phyloP scores from a whole-genome alignment of 1,140 invertebrate genomes.

The Meloidogyne exigua region DNA sequence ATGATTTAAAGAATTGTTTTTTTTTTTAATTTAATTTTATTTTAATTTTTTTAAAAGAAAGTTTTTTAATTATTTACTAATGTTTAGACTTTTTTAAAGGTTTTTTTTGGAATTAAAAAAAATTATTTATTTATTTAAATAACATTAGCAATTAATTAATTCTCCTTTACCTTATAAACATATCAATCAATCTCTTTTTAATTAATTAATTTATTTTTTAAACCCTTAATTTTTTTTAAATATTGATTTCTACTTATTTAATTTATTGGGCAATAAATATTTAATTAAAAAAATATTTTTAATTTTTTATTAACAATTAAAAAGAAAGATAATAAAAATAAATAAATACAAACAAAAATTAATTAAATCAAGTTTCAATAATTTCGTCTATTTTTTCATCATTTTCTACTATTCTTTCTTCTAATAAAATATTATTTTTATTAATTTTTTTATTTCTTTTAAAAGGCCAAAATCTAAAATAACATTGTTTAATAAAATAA shows the following conservation, averaged over 20 bases:
- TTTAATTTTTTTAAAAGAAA: not conserved
- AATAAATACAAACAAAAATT: not conserved
- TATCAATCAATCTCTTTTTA: too few relatives aligned
- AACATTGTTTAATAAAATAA: conserved; percentile 3
- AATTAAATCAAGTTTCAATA: not conserved
- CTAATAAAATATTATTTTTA: not conserved
- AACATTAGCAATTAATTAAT: too few relatives aligned
- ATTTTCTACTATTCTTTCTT: not conserved
- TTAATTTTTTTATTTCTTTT: not conserved
- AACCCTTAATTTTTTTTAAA: too few relatives aligned
- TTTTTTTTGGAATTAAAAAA: too few relatives aligned
- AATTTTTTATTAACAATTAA: not conserved
- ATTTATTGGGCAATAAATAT: too few relatives aligned
- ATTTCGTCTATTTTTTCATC: not conserved
- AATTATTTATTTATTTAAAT: too few relatives aligned
- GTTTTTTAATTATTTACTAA: too few relatives aligned
- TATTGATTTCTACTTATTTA: too few relatives aligned
- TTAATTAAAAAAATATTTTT: not conserved
- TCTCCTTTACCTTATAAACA: too few relatives aligned
- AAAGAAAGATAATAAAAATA: not conserved
- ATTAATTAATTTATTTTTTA: too few relatives aligned
- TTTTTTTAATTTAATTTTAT: conserved; percentile 2
- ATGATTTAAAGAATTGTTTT: not conserved
- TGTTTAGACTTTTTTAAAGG: too few relatives aligned
- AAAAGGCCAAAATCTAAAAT: not conserved